Evolutionary conservation across 2,888 invertebrate genomes (phyloP).

Genomic region (Auanema sp.): DNA sequence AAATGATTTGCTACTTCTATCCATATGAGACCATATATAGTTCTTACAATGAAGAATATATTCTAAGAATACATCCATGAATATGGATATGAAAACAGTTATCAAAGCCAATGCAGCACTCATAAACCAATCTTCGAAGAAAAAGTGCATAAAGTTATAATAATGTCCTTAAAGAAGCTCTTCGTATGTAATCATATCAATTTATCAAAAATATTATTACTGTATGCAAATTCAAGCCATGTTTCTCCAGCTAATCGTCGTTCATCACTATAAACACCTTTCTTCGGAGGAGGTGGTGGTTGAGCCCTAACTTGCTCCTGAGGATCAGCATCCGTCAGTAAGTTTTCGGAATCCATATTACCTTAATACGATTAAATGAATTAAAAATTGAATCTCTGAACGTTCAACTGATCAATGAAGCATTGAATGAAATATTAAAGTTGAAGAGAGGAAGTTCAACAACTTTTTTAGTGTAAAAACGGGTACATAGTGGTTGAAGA

Average conservation of each 20-base stretch:
- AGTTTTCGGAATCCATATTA: too few relatives aligned
- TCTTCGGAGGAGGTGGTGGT: conserved; percentile 22
- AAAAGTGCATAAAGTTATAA: conserved; percentile 59
- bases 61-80: conserved; percentile 59
- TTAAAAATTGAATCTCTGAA: too few relatives aligned
- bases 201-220: conserved; percentile 9
- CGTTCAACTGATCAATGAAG: too few relatives aligned
- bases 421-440: too few relatives aligned
- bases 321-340: too few relatives aligned
- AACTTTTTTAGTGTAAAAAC: too few relatives aligned
- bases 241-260: conserved; percentile 23
- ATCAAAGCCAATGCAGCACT: conserved; percentile 66
- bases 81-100: conserved; percentile 65
- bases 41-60: conserved; percentile 60
- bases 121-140: conserved; percentile 68
- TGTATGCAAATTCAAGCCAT: conserved; percentile 22
- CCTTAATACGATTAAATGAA: too few relatives aligned
- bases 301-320: conserved; percentile 13
- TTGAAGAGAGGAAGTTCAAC: too few relatives aligned
- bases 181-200: background rate
- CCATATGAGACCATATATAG: too few relatives aligned
- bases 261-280: conserved; percentile 17
- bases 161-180: conserved; percentile 43
- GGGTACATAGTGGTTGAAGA: too few relatives aligned
- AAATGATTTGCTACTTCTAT: too few relatives aligned